Evolutionary conservation across 2,888 invertebrate species (phyloP).

Genomic region (Agonopterix alstromeriana): DNA sequence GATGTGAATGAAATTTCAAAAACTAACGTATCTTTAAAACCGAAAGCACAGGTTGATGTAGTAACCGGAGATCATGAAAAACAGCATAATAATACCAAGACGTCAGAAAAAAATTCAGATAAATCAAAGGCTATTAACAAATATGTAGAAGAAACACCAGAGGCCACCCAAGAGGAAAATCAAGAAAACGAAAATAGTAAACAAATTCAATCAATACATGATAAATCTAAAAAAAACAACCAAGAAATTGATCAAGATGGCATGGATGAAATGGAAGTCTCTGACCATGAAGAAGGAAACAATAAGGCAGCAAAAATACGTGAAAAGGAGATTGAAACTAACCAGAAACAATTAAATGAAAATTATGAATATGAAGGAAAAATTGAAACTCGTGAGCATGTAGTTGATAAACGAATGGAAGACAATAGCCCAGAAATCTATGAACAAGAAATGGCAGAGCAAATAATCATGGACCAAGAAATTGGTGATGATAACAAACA

Average conservation of each 20-base stretch:
- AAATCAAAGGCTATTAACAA: conserved; percentile 1
- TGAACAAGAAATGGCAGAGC: neutral
- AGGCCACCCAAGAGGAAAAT: neutral
- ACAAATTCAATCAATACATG: neutral
- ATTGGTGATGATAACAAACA: neutral
- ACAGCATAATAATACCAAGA: neutral
- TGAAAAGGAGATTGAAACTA: neutral
- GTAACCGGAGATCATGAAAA: neutral
- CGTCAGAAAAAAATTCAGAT: neutral
- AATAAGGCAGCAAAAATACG: neutral
- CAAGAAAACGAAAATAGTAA: neutral
- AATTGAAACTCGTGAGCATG: neutral
- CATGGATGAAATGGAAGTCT: neutral
- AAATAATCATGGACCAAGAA: neutral
- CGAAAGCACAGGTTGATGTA: neutral
- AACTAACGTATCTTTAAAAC: too few species aligned
- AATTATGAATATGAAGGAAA: neutral
- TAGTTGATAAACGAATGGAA: neutral
- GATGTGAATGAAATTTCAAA: too few species aligned
- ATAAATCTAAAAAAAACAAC: neutral
- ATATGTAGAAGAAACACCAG: conserved; percentile 5
- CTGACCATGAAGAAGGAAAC: neutral
- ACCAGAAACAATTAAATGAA: neutral
- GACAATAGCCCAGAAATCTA: conserved; percentile 7
- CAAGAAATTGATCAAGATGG: conserved; percentile 1